Conservation (phyloP, 2,888 invertebrate species). For the Synergus gifuensis region DNA sequence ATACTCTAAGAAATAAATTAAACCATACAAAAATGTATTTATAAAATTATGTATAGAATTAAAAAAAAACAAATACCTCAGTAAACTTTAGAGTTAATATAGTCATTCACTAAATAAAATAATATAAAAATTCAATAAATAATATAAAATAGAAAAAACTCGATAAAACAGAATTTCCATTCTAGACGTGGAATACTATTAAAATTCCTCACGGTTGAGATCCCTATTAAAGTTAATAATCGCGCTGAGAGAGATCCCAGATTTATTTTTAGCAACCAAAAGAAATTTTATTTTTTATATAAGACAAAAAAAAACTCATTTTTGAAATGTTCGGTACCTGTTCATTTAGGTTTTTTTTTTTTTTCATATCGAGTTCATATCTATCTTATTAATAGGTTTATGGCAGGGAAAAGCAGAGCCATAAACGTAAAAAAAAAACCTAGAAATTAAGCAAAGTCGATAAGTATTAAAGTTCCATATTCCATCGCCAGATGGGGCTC, state of each 20-base stretch:
- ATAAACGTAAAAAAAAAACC: too few relatives aligned
- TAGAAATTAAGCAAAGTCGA: too few relatives aligned
- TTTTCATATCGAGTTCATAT: too few relatives aligned
- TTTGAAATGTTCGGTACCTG: too few relatives aligned
- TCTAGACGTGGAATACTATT: neutral
- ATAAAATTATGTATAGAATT: neutral
- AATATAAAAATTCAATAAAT: neutral
- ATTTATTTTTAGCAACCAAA: neutral
- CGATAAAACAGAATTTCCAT: neutral
- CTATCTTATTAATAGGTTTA: too few relatives aligned
- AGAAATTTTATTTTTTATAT: neutral
- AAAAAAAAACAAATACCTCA: neutral
- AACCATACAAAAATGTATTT: neutral
- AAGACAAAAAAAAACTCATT: neutral
- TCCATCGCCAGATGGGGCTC: too few relatives aligned
- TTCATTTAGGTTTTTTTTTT: too few relatives aligned
- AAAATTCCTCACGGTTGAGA: neutral
- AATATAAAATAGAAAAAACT: neutral
- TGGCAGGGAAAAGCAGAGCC: too few relatives aligned
- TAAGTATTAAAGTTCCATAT: too few relatives aligned
- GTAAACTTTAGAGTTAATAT: neutral
- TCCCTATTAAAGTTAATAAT: slow-evolving; percentile 1
- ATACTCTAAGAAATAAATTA: neutral
- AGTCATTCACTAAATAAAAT: neutral
- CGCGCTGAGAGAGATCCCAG: neutral